Base-by-base conservation (phyloP, 2,888 invertebrate genomes). In the Cryptus viduatorius region DNA sequence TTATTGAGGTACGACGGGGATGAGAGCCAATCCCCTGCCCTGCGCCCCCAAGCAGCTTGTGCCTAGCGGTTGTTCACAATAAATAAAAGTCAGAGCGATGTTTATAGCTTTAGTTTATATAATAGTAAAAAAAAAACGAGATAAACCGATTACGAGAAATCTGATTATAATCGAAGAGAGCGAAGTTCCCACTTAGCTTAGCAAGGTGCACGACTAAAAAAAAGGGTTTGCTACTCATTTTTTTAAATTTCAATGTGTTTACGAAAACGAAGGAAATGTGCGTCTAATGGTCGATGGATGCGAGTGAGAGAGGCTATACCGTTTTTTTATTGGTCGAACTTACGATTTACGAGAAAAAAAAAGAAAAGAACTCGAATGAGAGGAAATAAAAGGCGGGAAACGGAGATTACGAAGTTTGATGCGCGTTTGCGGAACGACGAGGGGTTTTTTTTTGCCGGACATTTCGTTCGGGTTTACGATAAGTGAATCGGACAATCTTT, bases 51-150 rank as follows among this genome's bases (percentile, higher is more conserved):
- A 76, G 75, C 76, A 79, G 84, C 79, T 83, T 82, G 83, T 86
- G 83, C 79, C 81, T 80, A 69, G 79, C 76, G 69, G 77, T 79
- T 77, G 76, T 79, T 86, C 76, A 83, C 78, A 77, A 65, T 78
- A 50, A 37, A 79, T 81, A 59, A 65, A 53, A 82, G 72, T 82
- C 59, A 76, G 61, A 80, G 69, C 81, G 83, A 81, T 82, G 83
- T 86, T 86, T 59, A 82, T 82, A 86, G 83, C 75, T 86, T 83
- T 83, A 79, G 81, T 80, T 78, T 79, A 67, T 82, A 42, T 75
- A 80, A 42, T 19, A 24, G 10, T 14, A 79, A 77, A 59, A 59
- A 73, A 12, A 12, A 48, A 48, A 48, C 3, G 4, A 5, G 7
- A 59, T 72, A 56, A 73, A 73, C 37, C 19, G 50, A 71, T 64